Percentiles rank a stretch among this genome's conserved stretches.
phyloP scores from a whole-genome alignment of 2,888 invertebrate genomes.

The Idaea biselata region DNA sequence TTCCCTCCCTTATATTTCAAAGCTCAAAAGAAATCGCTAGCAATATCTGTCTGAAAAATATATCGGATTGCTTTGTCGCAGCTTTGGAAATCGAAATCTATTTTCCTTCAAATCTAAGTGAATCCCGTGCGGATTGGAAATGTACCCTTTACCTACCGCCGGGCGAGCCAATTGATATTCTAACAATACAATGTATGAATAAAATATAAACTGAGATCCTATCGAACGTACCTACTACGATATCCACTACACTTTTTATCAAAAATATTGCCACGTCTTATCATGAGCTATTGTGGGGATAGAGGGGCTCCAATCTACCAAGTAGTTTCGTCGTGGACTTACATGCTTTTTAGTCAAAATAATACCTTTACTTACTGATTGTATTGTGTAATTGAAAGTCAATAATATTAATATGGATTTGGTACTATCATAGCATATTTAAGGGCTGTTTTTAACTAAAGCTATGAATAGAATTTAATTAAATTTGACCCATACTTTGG shows the following conservation, averaged over 20 bases:
- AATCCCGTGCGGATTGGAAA: slow-evolving; percentile 81
- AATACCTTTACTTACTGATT: too few species aligned
- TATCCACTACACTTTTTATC: slow-evolving; percentile 58
- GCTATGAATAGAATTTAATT: too few species aligned
- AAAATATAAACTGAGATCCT: slow-evolving; percentile 79
- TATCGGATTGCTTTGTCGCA: slow-evolving; percentile 82
- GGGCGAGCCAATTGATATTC: slow-evolving; percentile 81
- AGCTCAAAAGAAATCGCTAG: slow-evolving; percentile 81
- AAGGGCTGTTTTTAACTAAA: too few species aligned
- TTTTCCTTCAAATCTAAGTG: slow-evolving; percentile 82
- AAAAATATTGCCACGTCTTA: slow-evolving; percentile 5
- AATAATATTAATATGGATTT: too few species aligned
- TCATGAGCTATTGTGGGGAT: neutral
- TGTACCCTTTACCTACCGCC: slow-evolving; percentile 81
- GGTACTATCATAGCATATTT: too few species aligned
- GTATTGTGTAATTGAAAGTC: too few species aligned
- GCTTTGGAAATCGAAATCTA: slow-evolving; percentile 81
- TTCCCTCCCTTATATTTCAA: slow-evolving; percentile 78
- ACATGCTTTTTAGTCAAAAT: too few species aligned
- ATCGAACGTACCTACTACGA: slow-evolving; percentile 66
- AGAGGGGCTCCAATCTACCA: neutral
- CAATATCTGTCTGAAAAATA: slow-evolving; percentile 82
- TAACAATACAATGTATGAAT: slow-evolving; percentile 81
- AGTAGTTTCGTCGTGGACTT: neutral
- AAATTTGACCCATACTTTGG: too few species aligned